These are phyloP conservation scores for Spinibarbus caldwelli DNA, from an alignment of 2,797 vertebrate species.

Conservation along the genomic window DNA sequence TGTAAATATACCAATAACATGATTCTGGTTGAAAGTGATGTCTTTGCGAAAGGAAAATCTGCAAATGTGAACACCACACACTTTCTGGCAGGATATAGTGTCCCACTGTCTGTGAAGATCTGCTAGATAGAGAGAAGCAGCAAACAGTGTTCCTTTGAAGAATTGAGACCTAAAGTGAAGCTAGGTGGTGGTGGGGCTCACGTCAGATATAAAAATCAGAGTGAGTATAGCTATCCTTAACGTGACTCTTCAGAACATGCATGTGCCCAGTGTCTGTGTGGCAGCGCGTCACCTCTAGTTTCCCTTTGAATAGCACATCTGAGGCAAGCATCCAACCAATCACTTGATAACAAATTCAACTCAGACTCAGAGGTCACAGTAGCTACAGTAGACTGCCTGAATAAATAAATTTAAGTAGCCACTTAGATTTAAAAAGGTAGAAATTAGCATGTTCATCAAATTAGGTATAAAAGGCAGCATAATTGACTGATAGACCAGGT, in stretches of 20 bases:
- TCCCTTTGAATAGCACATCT: conserved; percentile 77
- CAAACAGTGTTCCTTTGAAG: conserved; percentile 71
- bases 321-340: conserved; percentile 74
- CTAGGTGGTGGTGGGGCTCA: conserved; percentile 72
- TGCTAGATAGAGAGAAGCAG: conserved; percentile 64
- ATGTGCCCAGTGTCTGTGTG: conserved; percentile 66
- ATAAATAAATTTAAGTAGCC: conserved; percentile 72
- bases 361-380: conserved; percentile 69
- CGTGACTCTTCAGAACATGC: conserved; percentile 72
- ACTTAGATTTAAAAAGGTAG: conserved; percentile 78
- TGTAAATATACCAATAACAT: conserved; percentile 76
- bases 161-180: conserved; percentile 73
- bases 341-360: conserved; percentile 74
- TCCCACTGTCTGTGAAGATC: conserved; percentile 70
- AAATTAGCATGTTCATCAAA: conserved; percentile 92
- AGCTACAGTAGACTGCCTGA: conserved; percentile 76
- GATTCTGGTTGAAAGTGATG: conserved; percentile 62
- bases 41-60: conserved; percentile 29
- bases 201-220: too few species aligned
- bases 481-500: conserved; percentile 86
- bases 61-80: conserved; percentile 44
- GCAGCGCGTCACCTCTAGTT: conserved; percentile 56
- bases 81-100: conserved; percentile 51
- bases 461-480: conserved; percentile 92
- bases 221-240: conserved; percentile 52